Evolutionary conservation across 2,888 invertebrate species (phyloP).

Genomic region (Heliconius erato): DNA sequence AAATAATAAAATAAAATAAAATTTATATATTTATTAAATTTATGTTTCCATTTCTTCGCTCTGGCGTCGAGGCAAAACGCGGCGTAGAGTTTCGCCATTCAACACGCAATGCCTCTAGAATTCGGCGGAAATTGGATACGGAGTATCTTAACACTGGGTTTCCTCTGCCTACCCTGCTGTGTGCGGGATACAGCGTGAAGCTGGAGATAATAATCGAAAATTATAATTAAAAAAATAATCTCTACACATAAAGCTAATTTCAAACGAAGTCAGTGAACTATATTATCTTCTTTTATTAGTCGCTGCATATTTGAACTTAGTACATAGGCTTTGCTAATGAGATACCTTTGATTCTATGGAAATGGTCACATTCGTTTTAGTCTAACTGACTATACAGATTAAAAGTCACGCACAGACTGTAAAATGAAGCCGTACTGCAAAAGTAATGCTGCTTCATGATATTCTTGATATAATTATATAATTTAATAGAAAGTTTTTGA

Average conservation of each 20-base stretch:
- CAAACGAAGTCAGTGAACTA: background rate
- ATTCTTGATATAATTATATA: background rate
- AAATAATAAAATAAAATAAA: no score
- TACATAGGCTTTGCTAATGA: background rate
- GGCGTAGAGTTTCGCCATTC: no score
- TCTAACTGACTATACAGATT: slow-evolving; percentile 17
- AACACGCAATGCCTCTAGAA: no score
- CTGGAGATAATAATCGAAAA: background rate
- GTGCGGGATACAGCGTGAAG: no score
- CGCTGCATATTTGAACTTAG: background rate
- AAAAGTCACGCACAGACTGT: slow-evolving; percentile 31
- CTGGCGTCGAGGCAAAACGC: no score
- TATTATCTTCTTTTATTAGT: background rate
- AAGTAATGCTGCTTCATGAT: background rate
- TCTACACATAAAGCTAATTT: background rate
- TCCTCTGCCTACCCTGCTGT: no score
- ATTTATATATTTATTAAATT: no score
- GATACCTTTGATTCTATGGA: slow-evolving; percentile 11
- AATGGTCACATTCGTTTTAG: background rate
- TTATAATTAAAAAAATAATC: background rate
- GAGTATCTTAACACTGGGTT: no score
- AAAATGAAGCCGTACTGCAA: slow-evolving; percentile 19
- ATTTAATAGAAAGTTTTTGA: background rate
- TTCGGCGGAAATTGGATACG: no score
- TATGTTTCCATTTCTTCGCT: no score